Conservation (phyloP, 2,797 vertebrate species). For the Chrysocyon brachyurus region DNA sequence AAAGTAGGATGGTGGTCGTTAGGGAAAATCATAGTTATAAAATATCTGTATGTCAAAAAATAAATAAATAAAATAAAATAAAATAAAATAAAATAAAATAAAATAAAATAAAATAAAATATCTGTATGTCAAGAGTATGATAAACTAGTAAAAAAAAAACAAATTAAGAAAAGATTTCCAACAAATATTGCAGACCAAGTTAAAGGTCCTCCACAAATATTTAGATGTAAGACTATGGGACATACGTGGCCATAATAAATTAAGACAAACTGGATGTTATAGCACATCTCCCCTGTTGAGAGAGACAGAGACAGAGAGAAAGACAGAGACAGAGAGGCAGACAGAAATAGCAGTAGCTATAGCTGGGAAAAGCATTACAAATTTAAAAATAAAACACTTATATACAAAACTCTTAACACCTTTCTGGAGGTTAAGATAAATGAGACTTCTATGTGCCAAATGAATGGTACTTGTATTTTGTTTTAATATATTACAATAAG, state of each 20-base stretch:
- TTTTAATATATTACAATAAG: neutral
- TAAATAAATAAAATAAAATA: too few species aligned
- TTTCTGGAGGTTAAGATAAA: neutral
- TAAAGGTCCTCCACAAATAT: neutral
- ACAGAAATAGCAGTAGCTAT: neutral
- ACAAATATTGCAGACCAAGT: neutral
- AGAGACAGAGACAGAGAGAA: neutral
- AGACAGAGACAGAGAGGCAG: neutral
- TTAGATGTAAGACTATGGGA: neutral
- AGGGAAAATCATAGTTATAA: neutral
- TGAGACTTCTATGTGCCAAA: conserved; percentile 12
- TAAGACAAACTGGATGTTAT: neutral
- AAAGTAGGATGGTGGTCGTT: neutral
- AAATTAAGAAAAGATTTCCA: neutral
- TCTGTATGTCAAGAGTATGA: neutral
- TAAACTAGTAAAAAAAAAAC: neutral
- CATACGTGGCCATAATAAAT: neutral
- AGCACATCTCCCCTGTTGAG: neutral
- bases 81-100: too few species aligned
- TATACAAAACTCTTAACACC: neutral
- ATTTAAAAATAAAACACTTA: neutral
- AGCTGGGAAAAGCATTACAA: neutral
- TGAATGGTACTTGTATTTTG: neutral
- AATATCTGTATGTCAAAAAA: neutral
- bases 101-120: too few species aligned